Evolutionary conservation across 2,797 vertebrate species (phyloP), one percentile per base, ranked within the genome.

Genomic region (Sebastes miniatus): DNA sequence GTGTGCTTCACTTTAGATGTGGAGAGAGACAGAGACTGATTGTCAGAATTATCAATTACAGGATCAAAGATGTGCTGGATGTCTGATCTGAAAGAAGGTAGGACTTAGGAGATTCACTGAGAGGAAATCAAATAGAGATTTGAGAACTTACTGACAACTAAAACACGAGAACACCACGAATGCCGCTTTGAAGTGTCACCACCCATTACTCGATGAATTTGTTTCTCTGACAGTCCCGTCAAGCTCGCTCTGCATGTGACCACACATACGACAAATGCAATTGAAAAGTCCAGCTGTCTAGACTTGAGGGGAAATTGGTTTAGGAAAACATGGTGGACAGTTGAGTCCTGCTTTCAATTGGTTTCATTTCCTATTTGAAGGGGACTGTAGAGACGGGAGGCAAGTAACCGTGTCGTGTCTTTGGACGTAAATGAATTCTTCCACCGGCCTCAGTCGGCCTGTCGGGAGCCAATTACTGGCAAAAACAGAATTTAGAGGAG

Each of bases 241-340:
- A 6, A 76, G 69, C 65, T 66, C 2, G 14, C 67, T 36, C 58
- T 79, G 75, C 79, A 84, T 83, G 83, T 83, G 82, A 87, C 80
- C 78, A 75, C 84, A 74, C 69, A 67, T 54, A 34, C 18, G 11
- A 25, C 59, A 90, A 86, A 85, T 77, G 76, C 83, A 88, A 88
- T 74, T 81, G 71, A 85, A 77, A 54, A 65, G 79, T 77, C 70
- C 70, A 63, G 79, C 66, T 76, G 87, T 91, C 91, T 91, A 90
- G 88, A 92, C 91, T 77, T 50, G 31, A 61, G 31, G 70, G 78
- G 72, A 88, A 90, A 92, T 80, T 89, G 74, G 79, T 93, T 93
- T 83, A 83, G 79, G 61, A 64, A 83, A 83, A 83, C 65, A 69
- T 39, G 72, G 34, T 80, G 76, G 83, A 88, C 88, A 83, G 69